These are phyloP conservation scores for Chiloscyllium punctatum DNA, from an alignment of 2,797 vertebrate species.

Conservation along the genomic window DNA sequence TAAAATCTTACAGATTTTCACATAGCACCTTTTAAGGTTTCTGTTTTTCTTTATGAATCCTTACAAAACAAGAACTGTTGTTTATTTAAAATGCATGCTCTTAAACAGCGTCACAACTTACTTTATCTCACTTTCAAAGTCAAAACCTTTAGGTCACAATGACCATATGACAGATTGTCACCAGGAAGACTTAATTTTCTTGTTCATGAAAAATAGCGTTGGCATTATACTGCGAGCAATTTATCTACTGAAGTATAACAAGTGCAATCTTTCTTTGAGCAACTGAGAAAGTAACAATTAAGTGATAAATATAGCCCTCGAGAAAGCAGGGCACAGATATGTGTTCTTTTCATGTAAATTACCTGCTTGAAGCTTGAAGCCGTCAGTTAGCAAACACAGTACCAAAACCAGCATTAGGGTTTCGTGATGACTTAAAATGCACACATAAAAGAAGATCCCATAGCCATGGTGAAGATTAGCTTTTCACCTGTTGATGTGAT, in stretches of 20 bases:
- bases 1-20: neutral
- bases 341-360: slow-evolving; percentile 31
- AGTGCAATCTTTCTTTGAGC: neutral
- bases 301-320: neutral
- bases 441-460: neutral
- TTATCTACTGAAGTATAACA: neutral
- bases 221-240: neutral
- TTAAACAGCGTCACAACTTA: neutral
- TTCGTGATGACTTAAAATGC: neutral
- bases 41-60: neutral
- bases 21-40: neutral
- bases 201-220: neutral
- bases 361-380: slow-evolving; percentile 31
- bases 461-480: neutral
- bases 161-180: neutral
- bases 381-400: slow-evolving; percentile 21
- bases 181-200: neutral
- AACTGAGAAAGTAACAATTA: slow-evolving; percentile 31
- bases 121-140: neutral
- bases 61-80: neutral
- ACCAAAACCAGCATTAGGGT: slow-evolving; percentile 9
- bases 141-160: neutral
- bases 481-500: neutral
- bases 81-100: neutral
- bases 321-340: neutral